Evolutionary conservation across 2,888 invertebrate genomes (phyloP).

Genomic region (Ornithoptera priamus): DNA sequence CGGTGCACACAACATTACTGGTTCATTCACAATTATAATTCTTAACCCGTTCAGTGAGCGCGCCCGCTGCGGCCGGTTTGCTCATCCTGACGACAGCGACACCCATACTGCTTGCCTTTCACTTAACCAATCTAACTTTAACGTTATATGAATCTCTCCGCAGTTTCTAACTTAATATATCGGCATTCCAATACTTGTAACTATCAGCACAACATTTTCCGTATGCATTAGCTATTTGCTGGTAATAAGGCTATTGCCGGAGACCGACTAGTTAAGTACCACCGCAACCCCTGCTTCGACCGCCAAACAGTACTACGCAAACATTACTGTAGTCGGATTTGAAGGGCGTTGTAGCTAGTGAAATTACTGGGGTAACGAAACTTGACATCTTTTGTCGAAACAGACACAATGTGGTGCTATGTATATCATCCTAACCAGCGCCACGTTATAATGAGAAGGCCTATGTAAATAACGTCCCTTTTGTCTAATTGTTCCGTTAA

Average conservation of each 20-base stretch:
- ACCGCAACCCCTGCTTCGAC: too few relatives aligned
- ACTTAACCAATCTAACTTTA: conserved; percentile 41
- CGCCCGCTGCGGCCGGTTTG: conserved; percentile 38
- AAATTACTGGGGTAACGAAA: too few relatives aligned
- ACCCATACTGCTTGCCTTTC: conserved; percentile 48
- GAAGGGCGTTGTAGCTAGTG: too few relatives aligned
- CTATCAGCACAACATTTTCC: background rate
- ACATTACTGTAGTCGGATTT: too few relatives aligned
- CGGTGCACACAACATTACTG: background rate
- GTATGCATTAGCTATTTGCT: background rate
- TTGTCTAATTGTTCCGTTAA: too few relatives aligned
- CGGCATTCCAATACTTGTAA: conserved; percentile 3
- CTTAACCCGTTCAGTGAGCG: conserved; percentile 30
- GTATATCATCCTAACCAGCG: too few relatives aligned
- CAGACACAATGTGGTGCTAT: too few relatives aligned
- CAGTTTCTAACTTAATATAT: conserved; percentile 40
- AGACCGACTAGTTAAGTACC: too few relatives aligned
- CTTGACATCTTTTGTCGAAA: too few relatives aligned
- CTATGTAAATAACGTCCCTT: too few relatives aligned
- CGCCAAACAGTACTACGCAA: too few relatives aligned
- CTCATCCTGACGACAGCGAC: conserved; percentile 44
- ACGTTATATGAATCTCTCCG: conserved; percentile 36
- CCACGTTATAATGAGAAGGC: too few relatives aligned
- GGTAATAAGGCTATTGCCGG: background rate
- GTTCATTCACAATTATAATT: conserved; percentile 23